Evolutionary conservation across 2,888 invertebrate species (phyloP), one percentile per base, ranked within the genome.

Genomic region (Frankliniella fusca): DNA sequence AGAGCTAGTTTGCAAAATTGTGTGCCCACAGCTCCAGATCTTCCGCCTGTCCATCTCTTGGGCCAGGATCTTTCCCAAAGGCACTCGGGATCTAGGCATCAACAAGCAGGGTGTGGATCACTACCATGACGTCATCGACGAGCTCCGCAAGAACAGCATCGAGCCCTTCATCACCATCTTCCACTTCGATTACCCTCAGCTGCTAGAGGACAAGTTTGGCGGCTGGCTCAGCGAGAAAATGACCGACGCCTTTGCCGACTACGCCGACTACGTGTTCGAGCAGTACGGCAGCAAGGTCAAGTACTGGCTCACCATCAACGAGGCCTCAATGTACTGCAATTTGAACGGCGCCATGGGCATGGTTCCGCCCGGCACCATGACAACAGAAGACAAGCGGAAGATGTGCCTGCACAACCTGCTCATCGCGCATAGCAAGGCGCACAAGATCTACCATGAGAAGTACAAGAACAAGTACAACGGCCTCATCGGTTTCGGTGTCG

Each of bases 311-410:
- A 65, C 65, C 65, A 65, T 65, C 65, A 65, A 65, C 65, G 65
- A 65, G 65, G 65, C 65, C n/a, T 18, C 83, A 2, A 81, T 81
- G 20, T 84, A 84, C 81, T 83, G 82, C 80, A 81, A 38, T 65
- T 82, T 82, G 48, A 81, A 82, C 20, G 54, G 82, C 80, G 80
- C 1, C 20, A 65, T 65, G 65, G 20, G n/a, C n/a, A n/a, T 18
- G 65, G 65, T 65, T 3, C 65, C 65, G 9, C 65, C 65, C 9
- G n/a, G 18, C 20, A n/a, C 18, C 65, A 65, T 65, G 20, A 65
- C 65, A 1, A 65, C 65, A 1, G n/a, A n/a, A 1, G 65, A 3
- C 9, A 65, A 65, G 65, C 5, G 20, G 9, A 9, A 18, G 65
- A 1, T 18, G n/a, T 65, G 65, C n/a, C 65, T 65, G 65, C 65